Base-by-base conservation (phyloP, 2,888 invertebrate genomes). In the Scaptomyza tumidula region DNA sequence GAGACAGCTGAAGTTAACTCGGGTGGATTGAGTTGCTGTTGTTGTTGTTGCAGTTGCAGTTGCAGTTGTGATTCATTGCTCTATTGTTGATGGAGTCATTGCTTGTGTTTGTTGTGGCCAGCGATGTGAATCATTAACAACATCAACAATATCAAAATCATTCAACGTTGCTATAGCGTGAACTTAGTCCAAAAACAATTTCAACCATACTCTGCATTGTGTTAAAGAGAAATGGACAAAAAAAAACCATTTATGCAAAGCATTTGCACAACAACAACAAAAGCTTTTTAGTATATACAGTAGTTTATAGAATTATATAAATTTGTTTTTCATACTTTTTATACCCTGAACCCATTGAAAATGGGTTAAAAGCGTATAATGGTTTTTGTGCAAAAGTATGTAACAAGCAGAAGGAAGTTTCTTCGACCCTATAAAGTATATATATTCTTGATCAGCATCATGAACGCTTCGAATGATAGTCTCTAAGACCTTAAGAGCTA, bases 41-140 rank as follows among this genome's bases (percentile, higher is more conserved):
- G 62, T 52, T 24, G 24, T 5, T 29, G 49, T 37, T 29, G 19
- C 44, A 39, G 44, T 35, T 39, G 39, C 39, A 45, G 44, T 37
- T 29, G 31, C 39, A 39, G 37, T 13, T 52, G 62, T 50, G 63
- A 63, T 50, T 63, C 63, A 63, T 61, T n/a, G 37, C 50, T 27
- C 50, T 27, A 52, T 63, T 60, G 62, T 61, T 50, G 45, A 24
- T 24, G 33, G 14, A 19, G 31, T 16, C 49, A 58, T 37, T 57
- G 62, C 39, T 61, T 33, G 27, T 33, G n/a, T n/a, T n/a, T 41
- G 41, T 41, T 41, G 63, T 45, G 61, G 31, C 10, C 62, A 64
- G 14, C 52, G 45, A 46, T 53, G 63, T 64, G 64, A 61, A 35
- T 64, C 64, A 64, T 48, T 45, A 41, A 16, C 41, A 16, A 14